Percentiles rank a stretch among this genome's conserved stretches.
Conservation (phyloP, 2,888 invertebrate species). For the Myopa tessellatipennis region DNA sequence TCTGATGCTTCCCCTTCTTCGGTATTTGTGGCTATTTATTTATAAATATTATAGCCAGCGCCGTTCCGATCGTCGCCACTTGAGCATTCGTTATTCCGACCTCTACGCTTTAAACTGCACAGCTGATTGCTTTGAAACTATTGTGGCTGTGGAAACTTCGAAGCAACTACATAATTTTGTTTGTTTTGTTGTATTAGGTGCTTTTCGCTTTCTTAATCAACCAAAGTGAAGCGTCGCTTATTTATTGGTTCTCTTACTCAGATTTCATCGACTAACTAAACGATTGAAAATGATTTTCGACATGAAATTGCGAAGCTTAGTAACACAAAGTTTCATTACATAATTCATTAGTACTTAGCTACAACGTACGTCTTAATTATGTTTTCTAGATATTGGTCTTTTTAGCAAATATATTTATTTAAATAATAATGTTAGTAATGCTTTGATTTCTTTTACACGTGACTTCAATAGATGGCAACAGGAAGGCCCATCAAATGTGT, state of each 20-base stretch:
- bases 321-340: too few relatives aligned
- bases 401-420: too few relatives aligned
- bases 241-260: not conserved
- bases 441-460: not conserved
- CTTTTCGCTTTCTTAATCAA: constrained; percentile 34
- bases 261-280: not conserved
- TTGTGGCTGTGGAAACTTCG: constrained; percentile 30
- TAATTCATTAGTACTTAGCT: too few relatives aligned
- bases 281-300: too few relatives aligned
- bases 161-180: constrained; percentile 34
- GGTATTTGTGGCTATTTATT: constrained; percentile 38
- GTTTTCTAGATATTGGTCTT: too few relatives aligned
- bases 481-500: constrained; percentile 93
- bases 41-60: constrained; percentile 23
- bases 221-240: not conserved
- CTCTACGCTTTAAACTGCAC: constrained; percentile 23
- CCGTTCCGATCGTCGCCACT: constrained; percentile 32
- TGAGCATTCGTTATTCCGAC: constrained; percentile 13
- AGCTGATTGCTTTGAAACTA: constrained; percentile 13
- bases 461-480: constrained; percentile 80
- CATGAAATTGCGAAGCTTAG: too few relatives aligned
- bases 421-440: not conserved
- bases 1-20: constrained; percentile 51
- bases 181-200: constrained; percentile 44
- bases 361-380: too few relatives aligned